Percentiles rank a stretch among this genome's conserved stretches.
These are phyloP conservation scores for Hipparchia sbordonii DNA, from an alignment of 2,888 invertebrate species.

Conservation along the genomic window DNA sequence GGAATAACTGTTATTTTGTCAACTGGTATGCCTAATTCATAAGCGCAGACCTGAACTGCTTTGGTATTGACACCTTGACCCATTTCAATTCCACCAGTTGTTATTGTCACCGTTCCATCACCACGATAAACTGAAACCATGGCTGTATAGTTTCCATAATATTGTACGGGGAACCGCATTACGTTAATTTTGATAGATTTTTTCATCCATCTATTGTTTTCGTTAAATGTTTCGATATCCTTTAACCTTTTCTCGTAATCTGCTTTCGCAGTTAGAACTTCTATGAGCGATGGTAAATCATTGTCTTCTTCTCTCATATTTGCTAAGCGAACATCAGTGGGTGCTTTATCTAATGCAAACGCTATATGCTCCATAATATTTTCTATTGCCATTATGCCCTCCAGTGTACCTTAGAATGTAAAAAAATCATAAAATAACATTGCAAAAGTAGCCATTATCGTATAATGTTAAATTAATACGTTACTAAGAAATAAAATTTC, in stretches of 20 bases:
- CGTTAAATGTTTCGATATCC: constrained; percentile 82
- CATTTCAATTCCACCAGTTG: constrained; percentile 87
- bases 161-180: constrained; percentile 84
- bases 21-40: constrained; percentile 86
- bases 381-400: constrained; percentile 84
- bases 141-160: constrained; percentile 82
- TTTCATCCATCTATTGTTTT: constrained; percentile 89
- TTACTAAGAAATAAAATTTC: not conserved
- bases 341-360: constrained; percentile 79
- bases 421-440: not conserved
- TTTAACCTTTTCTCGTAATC: constrained; percentile 80
- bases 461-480: not conserved
- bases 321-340: constrained; percentile 79
- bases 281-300: constrained; percentile 80
- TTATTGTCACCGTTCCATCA: constrained; percentile 87
- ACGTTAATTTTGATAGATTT: constrained; percentile 85
- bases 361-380: constrained; percentile 88
- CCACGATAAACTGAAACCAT: constrained; percentile 86
- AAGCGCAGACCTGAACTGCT: constrained; percentile 89
- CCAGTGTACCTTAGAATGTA: constrained; percentile 72
- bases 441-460: no score
- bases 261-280: constrained; percentile 59
- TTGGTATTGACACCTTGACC: constrained; percentile 93
- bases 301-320: constrained; percentile 80
- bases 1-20: constrained; percentile 84